Percentiles rank a stretch among this genome's conserved stretches.
These are phyloP conservation scores for Sesia bembeciformis DNA, from an alignment of 2,888 invertebrate species.

Conservation along the genomic window DNA sequence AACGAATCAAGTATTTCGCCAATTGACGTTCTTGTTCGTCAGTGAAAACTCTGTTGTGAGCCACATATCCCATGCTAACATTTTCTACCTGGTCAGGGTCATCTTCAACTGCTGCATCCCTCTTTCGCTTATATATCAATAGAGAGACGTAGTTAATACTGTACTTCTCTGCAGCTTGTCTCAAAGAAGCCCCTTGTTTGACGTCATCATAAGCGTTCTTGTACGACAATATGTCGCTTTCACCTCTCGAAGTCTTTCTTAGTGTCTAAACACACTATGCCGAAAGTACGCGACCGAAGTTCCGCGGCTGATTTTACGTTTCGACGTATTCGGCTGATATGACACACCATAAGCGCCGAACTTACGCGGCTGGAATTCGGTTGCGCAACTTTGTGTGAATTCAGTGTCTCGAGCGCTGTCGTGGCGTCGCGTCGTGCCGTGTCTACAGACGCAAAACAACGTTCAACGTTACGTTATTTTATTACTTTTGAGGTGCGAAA, in stretches of 20 bases:
- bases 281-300: constrained; percentile 4
- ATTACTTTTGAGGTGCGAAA: too few species aligned
- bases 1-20: constrained; percentile 11
- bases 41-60: constrained; percentile 9
- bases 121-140: neutral
- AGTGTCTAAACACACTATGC: neutral
- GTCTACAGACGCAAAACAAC: too few species aligned
- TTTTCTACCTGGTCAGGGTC: neutral
- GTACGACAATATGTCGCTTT: neutral
- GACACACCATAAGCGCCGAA: constrained; percentile 3
- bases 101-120: neutral
- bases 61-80: constrained; percentile 6
- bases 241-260: neutral
- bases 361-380: neutral
- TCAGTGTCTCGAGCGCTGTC: constrained; percentile 1
- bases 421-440: too few species aligned
- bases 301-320: constrained; percentile 6
- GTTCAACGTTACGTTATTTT: too few species aligned
- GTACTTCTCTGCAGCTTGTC: neutral
- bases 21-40: constrained; percentile 10
- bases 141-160: neutral
- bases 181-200: neutral
- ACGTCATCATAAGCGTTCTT: neutral
- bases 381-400: neutral
- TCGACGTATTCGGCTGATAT: constrained; percentile 6